Conservation (phyloP, 1,140 invertebrate species). For the Lanistes nyassanus region DNA sequence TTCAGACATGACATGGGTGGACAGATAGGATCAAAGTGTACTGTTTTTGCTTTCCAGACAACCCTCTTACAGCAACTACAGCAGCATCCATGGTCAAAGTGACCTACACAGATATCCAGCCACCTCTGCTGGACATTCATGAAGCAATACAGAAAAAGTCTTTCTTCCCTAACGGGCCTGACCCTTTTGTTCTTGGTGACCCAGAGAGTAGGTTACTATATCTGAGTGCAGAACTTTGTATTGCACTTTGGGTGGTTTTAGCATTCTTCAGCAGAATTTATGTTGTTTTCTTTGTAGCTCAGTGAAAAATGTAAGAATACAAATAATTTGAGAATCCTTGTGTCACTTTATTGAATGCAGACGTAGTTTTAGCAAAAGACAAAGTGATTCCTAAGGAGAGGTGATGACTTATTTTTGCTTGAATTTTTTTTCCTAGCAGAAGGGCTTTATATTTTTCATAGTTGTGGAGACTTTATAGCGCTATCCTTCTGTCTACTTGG, state of each 20-base stretch:
- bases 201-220: slow-evolving; percentile 43
- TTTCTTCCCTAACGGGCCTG: slow-evolving; percentile 40
- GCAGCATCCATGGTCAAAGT: slow-evolving; percentile 73
- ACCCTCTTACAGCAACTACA: slow-evolving; percentile 70
- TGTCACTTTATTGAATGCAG: too few species aligned
- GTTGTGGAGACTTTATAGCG: too few species aligned
- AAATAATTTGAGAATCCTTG: too few species aligned
- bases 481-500: too few species aligned
- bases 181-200: slow-evolving; percentile 47
- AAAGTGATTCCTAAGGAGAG: too few species aligned
- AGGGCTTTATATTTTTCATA: too few species aligned
- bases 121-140: slow-evolving; percentile 70
- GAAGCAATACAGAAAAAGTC: slow-evolving; percentile 48
- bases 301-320: background rate
- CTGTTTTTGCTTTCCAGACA: background rate
- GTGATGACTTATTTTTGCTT: too few species aligned
- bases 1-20: background rate
- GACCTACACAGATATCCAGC: slow-evolving; percentile 70
- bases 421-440: too few species aligned
- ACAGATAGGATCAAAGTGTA: background rate
- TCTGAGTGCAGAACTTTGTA: too few species aligned
- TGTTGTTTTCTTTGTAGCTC: background rate
- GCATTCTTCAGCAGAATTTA: background rate
- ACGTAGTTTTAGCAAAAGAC: too few species aligned
- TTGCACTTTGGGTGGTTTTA: background rate